Evolutionary conservation across 2,113 vertebrate genomes (phyloP).

Genomic region (Scolopax mira): DNA sequence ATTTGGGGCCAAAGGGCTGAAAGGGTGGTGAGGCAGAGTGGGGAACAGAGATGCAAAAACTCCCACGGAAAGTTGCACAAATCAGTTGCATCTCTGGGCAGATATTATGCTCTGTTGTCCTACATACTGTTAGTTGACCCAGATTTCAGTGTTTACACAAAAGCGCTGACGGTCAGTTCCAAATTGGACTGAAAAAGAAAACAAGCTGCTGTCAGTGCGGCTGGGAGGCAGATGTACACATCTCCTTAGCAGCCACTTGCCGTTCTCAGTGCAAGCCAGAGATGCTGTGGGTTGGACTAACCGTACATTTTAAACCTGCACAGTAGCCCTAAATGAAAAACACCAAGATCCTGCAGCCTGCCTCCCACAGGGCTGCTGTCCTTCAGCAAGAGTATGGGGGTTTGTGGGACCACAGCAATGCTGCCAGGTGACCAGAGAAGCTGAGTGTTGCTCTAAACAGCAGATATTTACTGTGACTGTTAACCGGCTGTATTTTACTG

Average conservation of each 20-base stretch:
- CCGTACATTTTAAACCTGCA: rapidly evolving
- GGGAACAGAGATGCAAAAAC: not conserved
- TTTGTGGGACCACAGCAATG: constrained; percentile 1
- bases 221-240: not conserved
- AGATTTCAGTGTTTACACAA: not conserved
- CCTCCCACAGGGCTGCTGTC: not conserved
- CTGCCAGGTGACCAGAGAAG: not conserved
- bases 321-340: not conserved
- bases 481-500: not conserved
- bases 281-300: rapidly evolving
- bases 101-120: not conserved
- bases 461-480: not conserved
- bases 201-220: not conserved
- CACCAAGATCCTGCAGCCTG: not conserved
- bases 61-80: not conserved
- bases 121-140: not conserved
- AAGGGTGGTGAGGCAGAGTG: not conserved
- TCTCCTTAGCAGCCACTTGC: not conserved
- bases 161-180: rapidly evolving
- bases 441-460: not conserved
- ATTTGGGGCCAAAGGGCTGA: not conserved
- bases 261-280: not conserved
- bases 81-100: not conserved
- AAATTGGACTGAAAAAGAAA: not conserved
- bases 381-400: not conserved